Base-by-base conservation (phyloP, 2,113 vertebrate genomes). In the Eonycteris spelaea region DNA sequence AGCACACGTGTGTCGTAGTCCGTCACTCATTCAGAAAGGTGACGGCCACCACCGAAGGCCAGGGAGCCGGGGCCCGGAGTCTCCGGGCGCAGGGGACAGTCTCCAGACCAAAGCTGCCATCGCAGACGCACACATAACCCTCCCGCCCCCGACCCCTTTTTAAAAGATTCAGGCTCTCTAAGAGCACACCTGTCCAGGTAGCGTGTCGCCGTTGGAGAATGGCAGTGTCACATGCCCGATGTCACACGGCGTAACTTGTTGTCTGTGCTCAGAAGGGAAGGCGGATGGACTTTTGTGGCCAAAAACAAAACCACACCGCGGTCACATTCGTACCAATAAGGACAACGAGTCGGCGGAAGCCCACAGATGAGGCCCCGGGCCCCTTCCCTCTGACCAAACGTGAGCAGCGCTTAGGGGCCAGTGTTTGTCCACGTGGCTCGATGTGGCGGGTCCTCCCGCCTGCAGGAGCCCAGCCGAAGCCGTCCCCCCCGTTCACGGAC, bases 191-290 rank as follows among this genome's bases (percentile, higher is more conserved):
- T 40, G 40, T 40, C 3, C 28, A 2, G 1, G 63, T 5, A 15
- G 22, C 7, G 10, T 6, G 38, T 57, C 1, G 14, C 57, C 21
- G n/a, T 22, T 14, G 48, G 89, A 70, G 65, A 79, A 30, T 0
- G 3, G 26, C 28, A 35, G 14, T 1, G 14, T n/a, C n/a, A n/a
- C n/a, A n/a, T n/a, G n/a, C n/a, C 28, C 22, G 59, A 51, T 6
- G 33, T 82, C 38, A 33, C 3, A 24, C 0, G 28, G 22, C 0
- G 1, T 48, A 1, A 40, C 43, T 19, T 70, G 35, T 7, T 3
- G 45, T 71, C 43, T n/a, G 63, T 71, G n/a, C 75, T 87, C 22
- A 2, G 38, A 28, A 33, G 21, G 59, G 71, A 95, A 92, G 21
- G 7, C 48, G 12, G 70, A 40, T 43, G 59, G 38, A 33, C 12